Percentiles rank a stretch among this genome's conserved stretches.
Conservation (phyloP, 2,888 invertebrate genomes). For the Cataglyphis rosenhaueri region DNA sequence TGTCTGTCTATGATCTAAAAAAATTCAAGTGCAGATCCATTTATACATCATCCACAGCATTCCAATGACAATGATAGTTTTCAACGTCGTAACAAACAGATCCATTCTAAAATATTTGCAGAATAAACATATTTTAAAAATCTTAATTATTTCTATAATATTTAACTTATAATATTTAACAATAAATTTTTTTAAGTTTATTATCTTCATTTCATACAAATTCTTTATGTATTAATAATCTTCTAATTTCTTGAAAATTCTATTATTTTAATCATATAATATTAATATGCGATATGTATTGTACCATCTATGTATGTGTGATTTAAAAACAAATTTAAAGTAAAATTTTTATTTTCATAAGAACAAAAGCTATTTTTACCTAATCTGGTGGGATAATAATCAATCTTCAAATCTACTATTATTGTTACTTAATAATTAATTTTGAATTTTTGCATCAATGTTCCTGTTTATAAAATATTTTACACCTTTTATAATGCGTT, state of each 20-base stretch:
- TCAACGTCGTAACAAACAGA: not conserved
- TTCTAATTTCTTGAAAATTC: not conserved
- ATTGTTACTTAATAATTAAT: not conserved
- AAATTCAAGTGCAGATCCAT: not conserved
- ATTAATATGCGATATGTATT: not conserved
- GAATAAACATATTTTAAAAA: not conserved
- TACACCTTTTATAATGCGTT: slow-evolving; percentile 86
- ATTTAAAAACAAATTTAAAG: not conserved
- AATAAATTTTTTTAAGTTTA: not conserved
- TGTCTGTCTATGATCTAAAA: not conserved
- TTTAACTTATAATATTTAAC: not conserved
- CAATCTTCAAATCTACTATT: not conserved
- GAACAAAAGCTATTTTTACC: not conserved
- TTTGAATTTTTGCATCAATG: not conserved
- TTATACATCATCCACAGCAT: not conserved
- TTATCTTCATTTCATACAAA: not conserved
- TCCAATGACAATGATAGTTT: not conserved
- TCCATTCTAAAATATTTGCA: not conserved
- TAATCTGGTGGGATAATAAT: not conserved
- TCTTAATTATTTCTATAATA: not conserved
- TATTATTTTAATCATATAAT: not conserved
- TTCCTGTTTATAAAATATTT: slow-evolving; percentile 28
- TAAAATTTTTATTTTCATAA: not conserved
- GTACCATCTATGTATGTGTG: too few relatives aligned
- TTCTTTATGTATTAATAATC: not conserved